Percentiles rank a stretch among this genome's conserved stretches.
Conservation (phyloP, 2,888 invertebrate species). For the Noctua fimbriata region DNA sequence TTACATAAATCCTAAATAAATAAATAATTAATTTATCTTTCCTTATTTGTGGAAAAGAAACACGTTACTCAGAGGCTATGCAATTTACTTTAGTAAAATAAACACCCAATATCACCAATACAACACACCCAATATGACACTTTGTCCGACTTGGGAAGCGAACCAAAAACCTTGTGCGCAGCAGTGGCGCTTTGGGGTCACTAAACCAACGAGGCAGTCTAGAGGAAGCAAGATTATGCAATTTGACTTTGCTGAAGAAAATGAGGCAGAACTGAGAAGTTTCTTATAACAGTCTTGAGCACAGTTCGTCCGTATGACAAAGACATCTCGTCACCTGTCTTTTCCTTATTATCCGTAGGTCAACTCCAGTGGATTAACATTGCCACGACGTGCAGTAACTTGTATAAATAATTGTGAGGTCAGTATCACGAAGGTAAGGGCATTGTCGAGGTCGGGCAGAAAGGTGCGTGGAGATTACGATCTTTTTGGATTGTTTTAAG, state of each 20-base stretch:
- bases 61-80: not conserved
- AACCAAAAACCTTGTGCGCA: not conserved
- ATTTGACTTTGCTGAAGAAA: slow-evolving; percentile 1
- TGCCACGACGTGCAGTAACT: slow-evolving; percentile 4
- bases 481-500: not conserved
- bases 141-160: not conserved
- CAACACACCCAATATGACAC: no score
- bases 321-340: not conserved
- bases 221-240: not conserved
- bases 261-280: not conserved
- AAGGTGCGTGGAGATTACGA: not conserved
- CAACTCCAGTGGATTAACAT: slow-evolving; percentile 46
- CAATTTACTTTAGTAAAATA: not conserved
- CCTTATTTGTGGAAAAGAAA: not conserved
- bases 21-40: not conserved
- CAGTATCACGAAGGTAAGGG: slow-evolving; percentile 43
- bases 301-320: not conserved
- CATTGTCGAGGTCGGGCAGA: slow-evolving; percentile 37
- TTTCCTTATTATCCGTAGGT: slow-evolving; percentile 36
- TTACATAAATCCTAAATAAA: not conserved
- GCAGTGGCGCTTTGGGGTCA: not conserved
- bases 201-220: not conserved
- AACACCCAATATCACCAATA: not conserved
- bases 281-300: not conserved
- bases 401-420: slow-evolving; percentile 34